Base-by-base conservation (phyloP, 2,888 invertebrate genomes). In the Apotomis betuletana region DNA sequence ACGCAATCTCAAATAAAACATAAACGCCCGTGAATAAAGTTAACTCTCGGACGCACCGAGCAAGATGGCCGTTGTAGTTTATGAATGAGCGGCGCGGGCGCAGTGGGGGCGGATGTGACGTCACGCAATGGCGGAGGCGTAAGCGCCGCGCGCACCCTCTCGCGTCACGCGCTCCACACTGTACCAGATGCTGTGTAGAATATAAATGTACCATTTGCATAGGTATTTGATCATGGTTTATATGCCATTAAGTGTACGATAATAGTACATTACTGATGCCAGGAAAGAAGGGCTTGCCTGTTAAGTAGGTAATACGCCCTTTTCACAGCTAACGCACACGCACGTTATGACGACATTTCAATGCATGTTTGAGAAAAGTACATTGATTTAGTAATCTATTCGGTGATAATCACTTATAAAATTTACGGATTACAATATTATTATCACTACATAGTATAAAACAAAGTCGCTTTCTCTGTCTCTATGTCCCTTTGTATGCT, bases 71-170 rank as follows among this genome's bases (percentile, higher is more conserved):
- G 72, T 27, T 54, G 65, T 68, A 74, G 81, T 84, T 89, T 83
- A 90, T 91, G 91, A 91, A 91, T 91, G 91, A 84, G 83, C 81
- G 80, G 78, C 77, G 79, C 27, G 81, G 74, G 80, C 86, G 87
- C 27, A 90, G 89, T 90, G 87, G 86, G 78, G 79, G 81, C 86
- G 90, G 87, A 87, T 81, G 81, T 90, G 90, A 90, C 90, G 85
- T 89, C 85, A 89, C 77, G 73, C 69, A 65, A 75, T 75, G 77
- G 82, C 76, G 76, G 70, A 79, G 85, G 84, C 85, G 86, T 82
- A 85, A 27, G 71, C 77, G 73, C 85, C 87, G 85, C 84, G 81
- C 87, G 87, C 88, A 86, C 83, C 85, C 84, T 81, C 76, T n/a
- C 27, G 63, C 72, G 54, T 67, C 49, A 46, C 41, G 71, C 27